Evolutionary conservation across 2,888 invertebrate genomes (phyloP), one percentile per base, ranked within the genome.

Genomic region (Pachycephus smyrnensis): DNA sequence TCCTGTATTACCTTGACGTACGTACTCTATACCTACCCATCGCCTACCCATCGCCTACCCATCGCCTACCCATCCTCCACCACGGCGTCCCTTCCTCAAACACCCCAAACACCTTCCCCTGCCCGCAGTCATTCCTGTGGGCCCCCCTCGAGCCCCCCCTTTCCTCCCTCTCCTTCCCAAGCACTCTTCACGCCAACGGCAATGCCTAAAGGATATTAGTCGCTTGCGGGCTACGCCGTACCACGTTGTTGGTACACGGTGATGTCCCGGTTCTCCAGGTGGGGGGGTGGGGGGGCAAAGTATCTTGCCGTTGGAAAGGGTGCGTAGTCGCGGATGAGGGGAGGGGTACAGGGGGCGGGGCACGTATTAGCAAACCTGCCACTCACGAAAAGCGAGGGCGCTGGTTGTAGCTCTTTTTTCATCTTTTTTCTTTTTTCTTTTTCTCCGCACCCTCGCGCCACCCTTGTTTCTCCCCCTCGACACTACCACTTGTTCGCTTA

Each of bases 371-470:
- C 81, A 80, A 83, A 84, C 84, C 86, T 85, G 88, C 84, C 87
- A 87, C 83, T 85, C 87, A 83, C 81, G 82, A 81, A 83, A 85
- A 85, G 81, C 85, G 82, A 84, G 80, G 83, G 85, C 84, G 81
- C 84, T 82, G 84, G 80, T 82, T 84, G 81, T 84, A 82, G 86
- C 87, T 87, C 84, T 84, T 85, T 87, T 86, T 85, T 85, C 76
- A 86, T 84, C 80, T 33, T 40, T 36, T 12, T 15, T 37, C 12
- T 37, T 15, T 12, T 4, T 11, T 11, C 35, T 15, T 37, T 40
- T 40, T 12, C 40, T n/a, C 15, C 15, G 40, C 40, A 40, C 40
- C 40, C 40, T 81, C 82, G 73, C 82, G 75, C 78, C 80, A 76
- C 81, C 82, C 78, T 80, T 79, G 76, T 71, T 55, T 76, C 79